A percentile compares a stretch with the other conserved stretches of the same genome.
phyloP scores from a whole-genome alignment of 2,113 vertebrate species.

The Toxostoma redivivum region DNA sequence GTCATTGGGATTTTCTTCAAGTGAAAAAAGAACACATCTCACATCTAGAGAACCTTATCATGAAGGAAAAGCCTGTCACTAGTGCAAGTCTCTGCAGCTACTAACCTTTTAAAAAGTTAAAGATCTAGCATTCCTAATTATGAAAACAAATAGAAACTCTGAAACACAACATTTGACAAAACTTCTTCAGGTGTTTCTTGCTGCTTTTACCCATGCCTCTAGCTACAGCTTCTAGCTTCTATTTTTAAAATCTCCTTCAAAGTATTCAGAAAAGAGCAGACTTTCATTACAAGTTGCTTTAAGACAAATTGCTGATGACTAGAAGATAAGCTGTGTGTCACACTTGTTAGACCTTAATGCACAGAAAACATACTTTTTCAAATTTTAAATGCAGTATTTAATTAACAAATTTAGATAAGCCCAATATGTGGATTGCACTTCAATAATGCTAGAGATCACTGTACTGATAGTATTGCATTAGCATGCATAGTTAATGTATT shows the following conservation, averaged over 20 bases:
- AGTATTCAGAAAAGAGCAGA: neutral
- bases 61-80: neutral
- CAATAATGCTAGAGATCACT: neutral
- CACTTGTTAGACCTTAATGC: slow-evolving; percentile 11
- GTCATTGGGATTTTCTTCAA: neutral
- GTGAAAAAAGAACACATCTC: neutral
- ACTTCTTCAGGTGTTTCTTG: neutral
- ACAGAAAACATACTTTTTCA: slow-evolving; percentile 5
- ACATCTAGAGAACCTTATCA: neutral
- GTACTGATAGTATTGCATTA: neutral
- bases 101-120: neutral
- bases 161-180: neutral
- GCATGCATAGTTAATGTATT: neutral
- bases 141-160: neutral
- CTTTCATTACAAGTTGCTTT: neutral
- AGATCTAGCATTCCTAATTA: neutral
- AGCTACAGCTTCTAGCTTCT: neutral
- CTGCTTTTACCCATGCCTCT: neutral
- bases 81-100: neutral
- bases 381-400: slow-evolving; percentile 48
- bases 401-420: slow-evolving; percentile 58
- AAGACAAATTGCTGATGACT: slow-evolving; percentile 35
- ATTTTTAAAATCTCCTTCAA: neutral
- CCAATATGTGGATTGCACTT: neutral
- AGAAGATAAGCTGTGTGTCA: neutral